Evolutionary conservation across 2,797 vertebrate species (phyloP).

Genomic region (Pangasius sanitwongsei): DNA sequence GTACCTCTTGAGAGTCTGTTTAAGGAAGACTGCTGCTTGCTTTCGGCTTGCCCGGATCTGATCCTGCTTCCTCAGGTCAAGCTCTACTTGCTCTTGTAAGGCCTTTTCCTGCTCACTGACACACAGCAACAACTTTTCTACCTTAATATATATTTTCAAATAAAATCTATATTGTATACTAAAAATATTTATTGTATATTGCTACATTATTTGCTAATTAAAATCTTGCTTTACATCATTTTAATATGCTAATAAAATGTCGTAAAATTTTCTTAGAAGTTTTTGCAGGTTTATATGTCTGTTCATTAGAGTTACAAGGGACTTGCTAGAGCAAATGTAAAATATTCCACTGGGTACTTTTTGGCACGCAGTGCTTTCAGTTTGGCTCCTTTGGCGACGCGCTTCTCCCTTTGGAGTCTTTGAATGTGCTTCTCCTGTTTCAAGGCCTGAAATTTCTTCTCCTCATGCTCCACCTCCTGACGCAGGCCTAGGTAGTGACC

Average conservation of each 20-base stretch:
- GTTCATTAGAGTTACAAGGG: background rate
- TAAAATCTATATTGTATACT: background rate
- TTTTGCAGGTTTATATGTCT: background rate
- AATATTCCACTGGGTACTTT: conserved; percentile 65
- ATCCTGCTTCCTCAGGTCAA: conserved; percentile 69
- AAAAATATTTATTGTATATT: background rate
- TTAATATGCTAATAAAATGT: background rate
- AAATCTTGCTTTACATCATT: background rate
- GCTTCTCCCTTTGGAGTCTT: conserved; percentile 73
- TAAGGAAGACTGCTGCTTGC: conserved; percentile 79
- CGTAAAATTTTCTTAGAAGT: background rate
- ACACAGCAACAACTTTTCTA: conserved; percentile 50
- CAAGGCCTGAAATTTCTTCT: conserved; percentile 63
- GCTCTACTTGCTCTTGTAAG: conserved; percentile 63
- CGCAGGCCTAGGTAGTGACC: conserved; percentile 66
- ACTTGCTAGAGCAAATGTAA: background rate
- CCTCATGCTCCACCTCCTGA: conserved; percentile 67
- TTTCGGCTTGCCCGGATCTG: conserved; percentile 69
- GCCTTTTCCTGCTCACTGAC: conserved; percentile 69
- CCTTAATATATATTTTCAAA: background rate
- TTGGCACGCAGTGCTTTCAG: conserved; percentile 62
- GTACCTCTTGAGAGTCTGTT: conserved; percentile 82
- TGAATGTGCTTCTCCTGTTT: conserved; percentile 61
- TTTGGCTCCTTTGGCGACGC: conserved; percentile 62
- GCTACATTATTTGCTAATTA: background rate